Percentiles rank a stretch among this genome's conserved stretches.
These are phyloP conservation scores for Enteromius fasciolatus DNA, from an alignment of 2,797 vertebrate genomes.

Conservation along the genomic window DNA sequence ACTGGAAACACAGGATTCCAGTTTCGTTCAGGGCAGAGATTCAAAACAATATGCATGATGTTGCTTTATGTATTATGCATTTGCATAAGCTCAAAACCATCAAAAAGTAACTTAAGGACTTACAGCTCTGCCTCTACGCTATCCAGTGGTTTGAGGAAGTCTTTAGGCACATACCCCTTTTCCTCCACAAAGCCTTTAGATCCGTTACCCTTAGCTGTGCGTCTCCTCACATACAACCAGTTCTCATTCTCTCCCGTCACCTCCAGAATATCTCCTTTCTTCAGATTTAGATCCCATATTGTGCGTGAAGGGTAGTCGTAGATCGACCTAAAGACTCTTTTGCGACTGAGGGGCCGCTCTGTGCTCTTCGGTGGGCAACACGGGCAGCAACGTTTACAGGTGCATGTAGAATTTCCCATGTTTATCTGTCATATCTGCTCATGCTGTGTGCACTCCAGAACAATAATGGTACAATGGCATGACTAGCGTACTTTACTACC, in stretches of 20 bases:
- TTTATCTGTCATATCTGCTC: slow-evolving; percentile 5
- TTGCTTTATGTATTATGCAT: background rate
- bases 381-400: slow-evolving; percentile 13
- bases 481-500: background rate
- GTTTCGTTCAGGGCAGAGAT: background rate
- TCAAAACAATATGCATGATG: background rate
- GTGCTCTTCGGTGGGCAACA: background rate
- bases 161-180: slow-evolving; percentile 57
- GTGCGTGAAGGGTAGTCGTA: slow-evolving; percentile 45
- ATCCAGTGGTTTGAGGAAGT: slow-evolving; percentile 55
- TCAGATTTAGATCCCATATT: slow-evolving; percentile 47
- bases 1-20: slow-evolving; percentile 37
- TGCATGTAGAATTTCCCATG: slow-evolving; percentile 49
- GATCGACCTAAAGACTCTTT: slow-evolving; percentile 33
- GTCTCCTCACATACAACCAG: slow-evolving; percentile 60
- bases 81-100: background rate
- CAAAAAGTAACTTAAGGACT: slow-evolving; percentile 52
- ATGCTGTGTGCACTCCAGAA: background rate
- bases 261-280: slow-evolving; percentile 62
- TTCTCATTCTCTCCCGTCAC: slow-evolving; percentile 47
- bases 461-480: background rate
- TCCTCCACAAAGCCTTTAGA: slow-evolving; percentile 20
- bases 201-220: background rate
- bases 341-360: background rate
- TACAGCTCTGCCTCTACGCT: slow-evolving; percentile 64